phyloP scores from a whole-genome alignment of 2,797 vertebrate species.

The Chaetophractus vellerosus region DNA sequence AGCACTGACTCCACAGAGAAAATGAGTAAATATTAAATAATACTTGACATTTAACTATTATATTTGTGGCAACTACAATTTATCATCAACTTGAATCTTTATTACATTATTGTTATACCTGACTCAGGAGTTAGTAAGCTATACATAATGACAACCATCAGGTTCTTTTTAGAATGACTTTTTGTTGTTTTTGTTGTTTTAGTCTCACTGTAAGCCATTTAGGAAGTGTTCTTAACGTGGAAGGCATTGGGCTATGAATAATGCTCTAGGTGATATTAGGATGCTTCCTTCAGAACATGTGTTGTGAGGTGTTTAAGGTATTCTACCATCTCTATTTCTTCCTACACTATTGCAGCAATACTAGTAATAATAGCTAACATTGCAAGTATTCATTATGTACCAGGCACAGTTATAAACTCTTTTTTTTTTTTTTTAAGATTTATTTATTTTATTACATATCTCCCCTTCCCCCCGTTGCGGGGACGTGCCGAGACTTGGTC shows the following conservation, averaged over 20 bases:
- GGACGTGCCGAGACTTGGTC: too few species aligned
- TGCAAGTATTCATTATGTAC: background rate
- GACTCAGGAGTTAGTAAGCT: conserved; percentile 24
- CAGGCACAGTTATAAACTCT: background rate
- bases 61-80: conserved; percentile 52
- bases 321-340: background rate
- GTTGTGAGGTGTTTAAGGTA: conserved; percentile 27
- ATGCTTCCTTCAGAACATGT: background rate
- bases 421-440: too few species aligned
- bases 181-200: background rate
- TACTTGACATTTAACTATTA: background rate
- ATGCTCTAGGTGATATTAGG: background rate
- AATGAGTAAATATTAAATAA: conserved; percentile 46
- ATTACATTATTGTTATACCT: background rate
- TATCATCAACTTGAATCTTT: conserved; percentile 46
- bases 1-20: background rate
- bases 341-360: background rate
- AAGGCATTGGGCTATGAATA: background rate
- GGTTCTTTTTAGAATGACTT: background rate
- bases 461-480: too few species aligned
- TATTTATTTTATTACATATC: too few species aligned
- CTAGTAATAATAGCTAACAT: background rate
- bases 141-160: background rate
- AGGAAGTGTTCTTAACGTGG: background rate
- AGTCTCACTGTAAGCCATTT: background rate